Evolutionary conservation across 2,888 invertebrate genomes (phyloP), one percentile per base, ranked within the genome.

Genomic region (Volucella bombylans): DNA sequence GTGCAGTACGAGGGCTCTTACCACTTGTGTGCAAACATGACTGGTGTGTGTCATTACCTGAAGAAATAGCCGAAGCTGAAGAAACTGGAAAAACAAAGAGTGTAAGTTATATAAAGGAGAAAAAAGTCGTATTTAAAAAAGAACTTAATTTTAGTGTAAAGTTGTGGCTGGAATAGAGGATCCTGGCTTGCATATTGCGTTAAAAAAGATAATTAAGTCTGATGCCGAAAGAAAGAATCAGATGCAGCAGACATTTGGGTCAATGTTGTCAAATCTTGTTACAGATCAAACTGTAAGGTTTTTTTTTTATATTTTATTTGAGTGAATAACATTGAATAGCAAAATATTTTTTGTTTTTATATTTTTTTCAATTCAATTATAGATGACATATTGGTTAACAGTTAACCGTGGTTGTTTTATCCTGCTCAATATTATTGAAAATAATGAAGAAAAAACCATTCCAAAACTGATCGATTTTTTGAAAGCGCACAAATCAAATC

Each of bases 381-480:
- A 95, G 95, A 88, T 96, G 1, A 90, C 93, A 83, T 89, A 90
- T 12, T 96, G 96, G 96, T 90, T 95, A 67, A 91, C 93, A 57
- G 94, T 94, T 52, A 97, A 97, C 89, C 93, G 97, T 86, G 96
- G 95, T 0, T 96, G 96, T 88, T 97, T 96, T 90, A 92, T 96
- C 72, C 90, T 97, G 9, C 91, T 96, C 1, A 93, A 94, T 65
- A 89, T 95, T 18, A 92, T 95, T 54, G 95, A 96, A 91, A 95
- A 93, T 88, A 94, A 94, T 87, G 89, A 90, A 0, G 91, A 92
- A 8, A 89, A 89, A 8, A 90, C 93, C 8, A 92, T 92, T 23
- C 90, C 90, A 31, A 89, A 91, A 67, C 88, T 95, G 2, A 92
- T 92, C 87, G 89, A 90, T 45, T 93, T 93, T 87, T 88, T 95